Base-by-base conservation (phyloP, 2,888 invertebrate species). In the Meteorus colon region DNA sequence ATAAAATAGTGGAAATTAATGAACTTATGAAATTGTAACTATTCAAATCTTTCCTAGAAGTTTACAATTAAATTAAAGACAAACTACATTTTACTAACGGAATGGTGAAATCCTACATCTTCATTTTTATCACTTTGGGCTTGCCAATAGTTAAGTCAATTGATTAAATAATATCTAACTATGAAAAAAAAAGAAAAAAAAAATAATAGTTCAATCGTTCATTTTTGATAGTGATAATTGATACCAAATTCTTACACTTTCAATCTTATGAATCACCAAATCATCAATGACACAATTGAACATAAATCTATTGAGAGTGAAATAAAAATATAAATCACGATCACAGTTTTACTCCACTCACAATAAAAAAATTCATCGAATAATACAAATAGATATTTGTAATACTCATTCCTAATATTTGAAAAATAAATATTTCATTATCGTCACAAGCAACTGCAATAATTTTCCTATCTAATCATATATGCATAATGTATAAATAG, bases 391-490 rank as follows among this genome's bases (percentile, higher is more conserved):
- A 0, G n/a, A n/a, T n/a, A 4, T 16, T 48, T 48, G 48, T 6
- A 48, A 48, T 48, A 0, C 2, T n/a, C 48, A 48, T 48, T 16
- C n/a, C 12, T 12, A 41, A 55, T n/a, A 37, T 48, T 27, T 24
- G 37, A 55, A 12, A 41, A 41, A 41, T 41, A 41, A 41, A 41
- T 41, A 41, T 41, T 41, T 12, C 12, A 41, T 41, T 41, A 3
- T 73, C 19, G 63, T 24, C 10, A 63, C 60, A 8, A 41, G 59
- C n/a, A 41, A 34, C 29, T 14, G 14, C 41, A 63, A 72, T 73
- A 71, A 69, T 72, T 66, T 60, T 62, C 6, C 55, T 55, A 55
- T 55, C 55, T 55, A 19, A 55, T 55, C 4, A 55, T 55, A 24
- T 55, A 55, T 66, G 29, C 8, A 65, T 59, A 59, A 66, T 55